Evolutionary conservation across 2,888 invertebrate genomes (phyloP).

Genomic region (Apodemia mormo): DNA sequence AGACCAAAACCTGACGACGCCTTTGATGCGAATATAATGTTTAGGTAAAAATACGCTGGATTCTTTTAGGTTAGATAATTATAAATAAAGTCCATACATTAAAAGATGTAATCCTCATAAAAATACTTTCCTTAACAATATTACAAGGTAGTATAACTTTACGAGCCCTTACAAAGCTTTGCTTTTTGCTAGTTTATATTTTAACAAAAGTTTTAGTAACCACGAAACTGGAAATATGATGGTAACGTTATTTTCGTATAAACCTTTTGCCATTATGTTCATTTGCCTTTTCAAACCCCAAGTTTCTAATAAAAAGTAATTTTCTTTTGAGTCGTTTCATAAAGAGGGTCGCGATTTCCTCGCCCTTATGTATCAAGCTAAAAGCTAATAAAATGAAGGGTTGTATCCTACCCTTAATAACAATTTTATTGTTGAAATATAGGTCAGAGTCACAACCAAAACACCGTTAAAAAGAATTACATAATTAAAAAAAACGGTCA

Average conservation of each 20-base stretch:
- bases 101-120: too few relatives aligned
- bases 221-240: background rate
- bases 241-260: background rate
- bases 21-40: too few relatives aligned
- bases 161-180: too few relatives aligned
- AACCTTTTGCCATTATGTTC: background rate
- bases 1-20: too few relatives aligned
- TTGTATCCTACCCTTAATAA: background rate
- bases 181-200: too few relatives aligned
- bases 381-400: conserved; percentile 18
- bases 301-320: conserved; percentile 18
- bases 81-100: too few relatives aligned
- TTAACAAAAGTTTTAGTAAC: too few relatives aligned
- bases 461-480: background rate
- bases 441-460: background rate
- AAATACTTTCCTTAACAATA: too few relatives aligned
- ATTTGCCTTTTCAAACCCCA: background rate
- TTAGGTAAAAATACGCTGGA: too few relatives aligned
- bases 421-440: background rate
- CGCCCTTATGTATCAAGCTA: conserved; percentile 11
- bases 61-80: too few relatives aligned
- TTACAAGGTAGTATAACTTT: too few relatives aligned
- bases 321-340: conserved; percentile 3
- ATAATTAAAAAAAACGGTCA: background rate
- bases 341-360: conserved; percentile 10